Percentiles rank a stretch among this genome's conserved stretches.
Conservation (phyloP, 2,113 vertebrate genomes). For the Noctilio leporinus region DNA sequence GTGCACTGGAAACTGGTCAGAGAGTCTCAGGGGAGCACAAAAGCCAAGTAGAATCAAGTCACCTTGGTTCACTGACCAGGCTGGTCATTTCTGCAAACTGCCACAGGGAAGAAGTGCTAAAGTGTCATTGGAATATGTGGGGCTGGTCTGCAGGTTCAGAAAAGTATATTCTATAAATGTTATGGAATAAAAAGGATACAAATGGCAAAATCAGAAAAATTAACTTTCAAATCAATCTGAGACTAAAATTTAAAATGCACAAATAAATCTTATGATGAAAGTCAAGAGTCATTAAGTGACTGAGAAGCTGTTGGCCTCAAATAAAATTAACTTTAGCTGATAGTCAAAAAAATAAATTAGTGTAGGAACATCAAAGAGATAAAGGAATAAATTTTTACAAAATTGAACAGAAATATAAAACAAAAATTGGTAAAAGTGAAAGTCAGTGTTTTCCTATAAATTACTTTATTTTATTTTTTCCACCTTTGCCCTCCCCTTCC, state of each 20-base stretch:
- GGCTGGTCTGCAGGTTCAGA: not conserved
- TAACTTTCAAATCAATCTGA: not conserved
- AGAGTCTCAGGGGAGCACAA: not conserved
- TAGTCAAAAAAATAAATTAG: too few relatives aligned
- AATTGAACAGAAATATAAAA: too few relatives aligned
- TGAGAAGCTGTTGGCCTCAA: too few relatives aligned
- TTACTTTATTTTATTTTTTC: too few relatives aligned
- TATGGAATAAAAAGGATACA: not conserved
- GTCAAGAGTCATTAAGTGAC: too few relatives aligned
- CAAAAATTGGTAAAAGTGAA: too few relatives aligned
- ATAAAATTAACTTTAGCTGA: too few relatives aligned
- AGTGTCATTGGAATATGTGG: not conserved
- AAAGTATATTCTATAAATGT: not conserved
- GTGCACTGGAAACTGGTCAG: not conserved
- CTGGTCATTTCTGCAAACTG: not conserved
- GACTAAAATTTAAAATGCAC: not conserved
- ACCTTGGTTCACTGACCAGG: not conserved
- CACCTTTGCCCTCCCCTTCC: too few relatives aligned
- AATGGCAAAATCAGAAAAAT: not conserved
- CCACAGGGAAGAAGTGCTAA: not conserved
- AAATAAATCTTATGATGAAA: not conserved
- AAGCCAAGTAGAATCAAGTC: not conserved
- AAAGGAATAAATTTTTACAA: too few relatives aligned
- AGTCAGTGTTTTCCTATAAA: not conserved
- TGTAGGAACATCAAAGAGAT: too few relatives aligned